Percentiles rank a stretch among this genome's conserved stretches.
phyloP scores from a whole-genome alignment of 2,113 vertebrate genomes.

The Cyrtonyx montezumae region DNA sequence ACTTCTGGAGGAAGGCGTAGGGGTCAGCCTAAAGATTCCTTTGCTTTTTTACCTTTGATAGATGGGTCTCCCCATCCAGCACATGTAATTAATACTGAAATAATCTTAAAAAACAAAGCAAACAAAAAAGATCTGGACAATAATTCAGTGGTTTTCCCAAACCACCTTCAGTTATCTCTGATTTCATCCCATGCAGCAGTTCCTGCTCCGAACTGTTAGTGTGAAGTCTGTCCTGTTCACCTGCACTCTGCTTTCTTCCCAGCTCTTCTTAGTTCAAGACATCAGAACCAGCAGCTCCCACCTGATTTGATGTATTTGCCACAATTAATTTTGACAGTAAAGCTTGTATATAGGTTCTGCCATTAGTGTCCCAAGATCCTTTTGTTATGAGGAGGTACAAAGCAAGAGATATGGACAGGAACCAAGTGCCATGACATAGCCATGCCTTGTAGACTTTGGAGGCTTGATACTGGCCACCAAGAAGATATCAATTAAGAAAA shows the following conservation, averaged over 20 bases:
- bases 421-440: background rate
- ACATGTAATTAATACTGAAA: background rate
- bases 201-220: background rate
- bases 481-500: background rate
- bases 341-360: constrained; percentile 15
- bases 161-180: background rate
- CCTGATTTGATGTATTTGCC: constrained; percentile 12
- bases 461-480: background rate
- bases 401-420: background rate
- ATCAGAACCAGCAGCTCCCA: constrained; percentile 23
- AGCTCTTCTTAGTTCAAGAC: constrained; percentile 15
- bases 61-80: background rate
- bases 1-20: background rate
- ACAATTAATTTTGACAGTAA: constrained; percentile 15
- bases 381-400: background rate
- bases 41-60: background rate
- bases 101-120: background rate
- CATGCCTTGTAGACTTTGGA: background rate
- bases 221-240: background rate
- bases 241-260: constrained; percentile 27
- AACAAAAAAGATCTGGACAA: background rate
- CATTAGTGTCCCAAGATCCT: background rate
- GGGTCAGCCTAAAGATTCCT: background rate
- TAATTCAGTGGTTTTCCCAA: background rate
- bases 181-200: constrained; percentile 12